Evolutionary conservation across 2,797 vertebrate species (phyloP).

Genomic region (Cynopterus sphinx): DNA sequence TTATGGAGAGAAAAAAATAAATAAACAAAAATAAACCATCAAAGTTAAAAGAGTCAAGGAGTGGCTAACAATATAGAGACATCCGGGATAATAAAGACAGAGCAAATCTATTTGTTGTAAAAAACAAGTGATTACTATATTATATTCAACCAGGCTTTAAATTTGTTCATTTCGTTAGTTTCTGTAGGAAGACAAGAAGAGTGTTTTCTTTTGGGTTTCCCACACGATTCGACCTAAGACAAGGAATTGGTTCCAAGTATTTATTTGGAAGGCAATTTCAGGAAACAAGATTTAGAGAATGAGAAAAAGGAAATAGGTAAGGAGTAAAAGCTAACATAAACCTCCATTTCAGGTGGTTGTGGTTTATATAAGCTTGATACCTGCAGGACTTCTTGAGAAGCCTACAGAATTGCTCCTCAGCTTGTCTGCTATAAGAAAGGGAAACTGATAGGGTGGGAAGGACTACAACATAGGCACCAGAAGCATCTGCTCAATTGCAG

Average conservation of each 20-base stretch:
- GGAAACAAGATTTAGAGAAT: not conserved
- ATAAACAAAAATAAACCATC: not conserved
- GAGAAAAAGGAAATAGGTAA: not conserved
- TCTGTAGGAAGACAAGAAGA: not conserved
- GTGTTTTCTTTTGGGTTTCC: not conserved
- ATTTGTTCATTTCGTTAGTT: not conserved
- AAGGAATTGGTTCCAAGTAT: not conserved
- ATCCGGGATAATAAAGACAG: not conserved
- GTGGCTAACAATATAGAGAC: not conserved
- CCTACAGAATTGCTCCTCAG: not conserved
- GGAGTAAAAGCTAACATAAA: not conserved
- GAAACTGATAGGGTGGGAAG: not conserved
- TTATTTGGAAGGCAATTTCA: not conserved
- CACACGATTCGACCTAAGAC: not conserved
- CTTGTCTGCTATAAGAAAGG: not conserved
- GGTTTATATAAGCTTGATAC: not conserved
- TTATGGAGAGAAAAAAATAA: not conserved
- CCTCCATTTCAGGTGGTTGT: not conserved
- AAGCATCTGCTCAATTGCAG: not conserved
- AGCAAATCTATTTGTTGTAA: not conserved
- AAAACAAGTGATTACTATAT: not conserved
- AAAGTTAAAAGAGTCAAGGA: not conserved
- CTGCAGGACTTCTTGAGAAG: not conserved
- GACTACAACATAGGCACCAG: not conserved
- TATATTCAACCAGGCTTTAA: not conserved